A percentile compares a stretch with the other conserved stretches of the same genome.
phyloP scores from a whole-genome alignment of 2,888 invertebrate genomes.

The Leptinotarsa peninsularis region DNA sequence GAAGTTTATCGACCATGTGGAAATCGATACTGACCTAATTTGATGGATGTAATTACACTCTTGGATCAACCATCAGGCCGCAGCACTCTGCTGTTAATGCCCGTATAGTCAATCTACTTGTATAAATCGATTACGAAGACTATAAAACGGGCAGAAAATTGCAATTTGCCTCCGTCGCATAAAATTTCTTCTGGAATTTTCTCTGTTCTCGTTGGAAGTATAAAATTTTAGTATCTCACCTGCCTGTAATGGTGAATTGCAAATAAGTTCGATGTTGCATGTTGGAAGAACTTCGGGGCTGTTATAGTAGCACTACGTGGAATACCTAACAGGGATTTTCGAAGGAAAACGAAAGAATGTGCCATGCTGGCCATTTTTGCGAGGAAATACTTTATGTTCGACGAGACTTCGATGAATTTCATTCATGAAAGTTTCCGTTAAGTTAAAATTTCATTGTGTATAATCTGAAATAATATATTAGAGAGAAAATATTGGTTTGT shows the following conservation, averaged over 20 bases:
- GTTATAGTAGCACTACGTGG: conserved; percentile 8
- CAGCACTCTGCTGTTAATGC: conserved; percentile 3
- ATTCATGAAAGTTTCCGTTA: too few species aligned
- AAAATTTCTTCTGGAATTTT: conserved; percentile 2
- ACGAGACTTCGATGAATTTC: too few species aligned
- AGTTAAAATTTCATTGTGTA: too few species aligned
- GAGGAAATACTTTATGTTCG: neutral
- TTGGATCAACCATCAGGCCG: conserved; percentile 14
- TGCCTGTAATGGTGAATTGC: conserved; percentile 5
- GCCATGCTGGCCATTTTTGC: too few species aligned
- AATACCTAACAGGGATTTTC: neutral
- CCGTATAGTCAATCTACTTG: conserved; percentile 5
- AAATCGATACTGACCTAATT: conserved; percentile 19
- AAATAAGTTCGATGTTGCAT: conserved; percentile 3
- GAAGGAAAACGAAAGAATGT: neutral
- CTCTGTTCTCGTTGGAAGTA: neutral
- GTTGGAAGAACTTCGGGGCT: neutral
- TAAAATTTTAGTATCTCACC: conserved; percentile 15
- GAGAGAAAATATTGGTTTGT: too few species aligned
- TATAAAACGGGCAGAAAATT: conserved; percentile 9
- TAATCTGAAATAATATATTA: too few species aligned
- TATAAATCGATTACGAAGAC: conserved; percentile 15
- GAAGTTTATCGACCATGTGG: neutral
- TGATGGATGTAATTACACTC: conserved; percentile 10
- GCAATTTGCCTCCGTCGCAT: conserved; percentile 15